phyloP scores from a whole-genome alignment of 2,888 invertebrate species.

The Pogonocherus hispidulus region DNA sequence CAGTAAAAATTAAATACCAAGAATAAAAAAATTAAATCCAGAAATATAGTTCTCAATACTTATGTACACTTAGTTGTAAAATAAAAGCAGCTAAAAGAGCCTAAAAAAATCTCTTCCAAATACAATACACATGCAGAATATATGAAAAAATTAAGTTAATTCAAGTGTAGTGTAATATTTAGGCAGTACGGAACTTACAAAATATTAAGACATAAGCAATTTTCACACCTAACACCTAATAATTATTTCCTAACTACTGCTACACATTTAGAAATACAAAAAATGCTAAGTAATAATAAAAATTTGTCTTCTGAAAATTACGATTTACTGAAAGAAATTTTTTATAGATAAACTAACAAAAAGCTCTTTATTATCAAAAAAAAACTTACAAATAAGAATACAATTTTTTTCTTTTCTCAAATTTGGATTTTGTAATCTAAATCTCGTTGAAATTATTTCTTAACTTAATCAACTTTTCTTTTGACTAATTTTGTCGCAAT shows the following conservation, averaged over 20 bases:
- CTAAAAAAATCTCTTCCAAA: constrained; percentile 28
- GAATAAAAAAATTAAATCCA: constrained; percentile 22
- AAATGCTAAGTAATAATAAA: neutral
- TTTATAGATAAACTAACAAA: no score
- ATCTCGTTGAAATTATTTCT: no score
- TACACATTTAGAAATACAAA: constrained; percentile 1
- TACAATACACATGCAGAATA: constrained; percentile 50
- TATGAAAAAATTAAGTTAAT: constrained; percentile 34
- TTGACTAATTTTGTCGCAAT: no score
- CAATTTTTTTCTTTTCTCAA: no score
- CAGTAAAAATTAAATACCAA: constrained; percentile 22
- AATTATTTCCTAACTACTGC: constrained; percentile 21
- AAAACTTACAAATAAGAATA: no score
- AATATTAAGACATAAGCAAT: constrained; percentile 19
- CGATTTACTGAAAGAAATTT: no score
- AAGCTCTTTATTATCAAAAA: no score
- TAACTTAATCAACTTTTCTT: no score
- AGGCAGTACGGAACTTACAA: constrained; percentile 47
- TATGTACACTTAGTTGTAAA: constrained; percentile 32
- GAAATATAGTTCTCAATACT: constrained; percentile 23
- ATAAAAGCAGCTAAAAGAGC: constrained; percentile 35
- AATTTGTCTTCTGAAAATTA: no score
- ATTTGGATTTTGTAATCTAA: no score
- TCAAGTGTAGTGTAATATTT: constrained; percentile 58
- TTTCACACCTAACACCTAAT: constrained; percentile 18